These are phyloP conservation scores for Sericinus montela DNA, from an alignment of 2,888 invertebrate genomes.

Conservation along the genomic window DNA sequence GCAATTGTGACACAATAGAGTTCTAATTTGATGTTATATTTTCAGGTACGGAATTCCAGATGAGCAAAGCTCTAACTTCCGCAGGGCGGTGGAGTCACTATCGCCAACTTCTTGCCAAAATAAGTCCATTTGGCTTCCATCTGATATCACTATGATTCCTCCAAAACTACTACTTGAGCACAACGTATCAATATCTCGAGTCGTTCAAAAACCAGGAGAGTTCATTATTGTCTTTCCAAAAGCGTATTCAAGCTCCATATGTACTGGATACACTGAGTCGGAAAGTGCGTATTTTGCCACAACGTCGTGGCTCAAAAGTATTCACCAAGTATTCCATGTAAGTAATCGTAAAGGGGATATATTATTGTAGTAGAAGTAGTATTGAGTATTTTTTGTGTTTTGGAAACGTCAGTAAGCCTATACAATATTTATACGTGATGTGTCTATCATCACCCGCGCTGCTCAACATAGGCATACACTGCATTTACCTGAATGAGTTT, in stretches of 20 bases:
- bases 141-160: slow-evolving; percentile 96
- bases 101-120: slow-evolving; percentile 91
- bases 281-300: slow-evolving; percentile 96
- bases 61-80: slow-evolving; percentile 85
- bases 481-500: too few species aligned
- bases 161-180: slow-evolving; percentile 86
- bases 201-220: slow-evolving; percentile 92
- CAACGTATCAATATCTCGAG: slow-evolving; percentile 87
- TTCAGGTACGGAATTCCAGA: slow-evolving; percentile 89
- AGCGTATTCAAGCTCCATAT: slow-evolving; percentile 92
- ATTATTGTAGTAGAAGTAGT: too few species aligned
- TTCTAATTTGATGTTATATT: not conserved
- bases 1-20: too few species aligned
- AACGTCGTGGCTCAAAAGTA: slow-evolving; percentile 86
- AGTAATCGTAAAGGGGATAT: not conserved
- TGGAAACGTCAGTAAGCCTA: too few species aligned
- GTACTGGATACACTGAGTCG: slow-evolving; percentile 92
- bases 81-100: slow-evolving; percentile 85
- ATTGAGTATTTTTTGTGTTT: too few species aligned
- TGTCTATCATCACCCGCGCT: too few species aligned
- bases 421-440: too few species aligned
- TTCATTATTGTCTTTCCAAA: slow-evolving; percentile 92
- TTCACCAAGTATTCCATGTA: slow-evolving; percentile 86
- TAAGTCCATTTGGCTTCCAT: slow-evolving; percentile 92
- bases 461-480: too few species aligned